Evolutionary conservation across 2,888 invertebrate genomes (phyloP).

Genomic region (Autographa pulchrina): DNA sequence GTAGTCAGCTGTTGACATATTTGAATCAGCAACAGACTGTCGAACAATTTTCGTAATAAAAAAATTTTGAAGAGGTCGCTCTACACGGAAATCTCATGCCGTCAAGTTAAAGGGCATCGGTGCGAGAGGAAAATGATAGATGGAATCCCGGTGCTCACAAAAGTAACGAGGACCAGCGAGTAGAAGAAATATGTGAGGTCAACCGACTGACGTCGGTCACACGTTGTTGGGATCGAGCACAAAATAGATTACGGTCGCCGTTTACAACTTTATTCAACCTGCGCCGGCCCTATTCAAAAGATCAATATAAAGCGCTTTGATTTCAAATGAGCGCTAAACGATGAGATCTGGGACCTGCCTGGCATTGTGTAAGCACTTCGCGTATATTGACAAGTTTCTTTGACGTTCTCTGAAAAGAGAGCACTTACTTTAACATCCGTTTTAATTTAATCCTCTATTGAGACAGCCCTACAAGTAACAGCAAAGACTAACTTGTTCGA

Average conservation of each 20-base stretch:
- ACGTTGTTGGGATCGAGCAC: slow-evolving; percentile 75
- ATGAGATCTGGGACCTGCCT: slow-evolving; percentile 55
- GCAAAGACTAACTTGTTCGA: slow-evolving; percentile 59
- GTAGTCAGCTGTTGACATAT: slow-evolving; percentile 42
- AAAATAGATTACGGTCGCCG: slow-evolving; percentile 81
- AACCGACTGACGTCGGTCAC: slow-evolving; percentile 77
- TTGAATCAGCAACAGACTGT: slow-evolving; percentile 49
- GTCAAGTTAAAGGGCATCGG: slow-evolving; percentile 76
- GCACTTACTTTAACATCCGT: slow-evolving; percentile 60
- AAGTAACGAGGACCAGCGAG: slow-evolving; percentile 77
- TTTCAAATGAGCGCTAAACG: slow-evolving; percentile 68
- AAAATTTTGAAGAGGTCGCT: slow-evolving; percentile 64
- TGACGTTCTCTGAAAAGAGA: slow-evolving; percentile 58
- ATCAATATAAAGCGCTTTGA: slow-evolving; percentile 77
- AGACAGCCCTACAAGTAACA: slow-evolving; percentile 68
- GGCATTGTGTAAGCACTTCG: slow-evolving; percentile 58
- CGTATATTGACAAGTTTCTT: slow-evolving; percentile 64
- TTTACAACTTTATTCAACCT: slow-evolving; percentile 80
- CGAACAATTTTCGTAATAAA: slow-evolving; percentile 50
- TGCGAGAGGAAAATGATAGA: slow-evolving; percentile 80
- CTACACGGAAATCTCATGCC: slow-evolving; percentile 65
- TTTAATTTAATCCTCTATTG: slow-evolving; percentile 69
- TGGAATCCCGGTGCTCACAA: slow-evolving; percentile 77
- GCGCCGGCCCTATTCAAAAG: slow-evolving; percentile 67
- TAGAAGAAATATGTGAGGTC: slow-evolving; percentile 81